Base-by-base conservation (phyloP, 2,797 vertebrate species). In the Coregonus ussuriensis region DNA sequence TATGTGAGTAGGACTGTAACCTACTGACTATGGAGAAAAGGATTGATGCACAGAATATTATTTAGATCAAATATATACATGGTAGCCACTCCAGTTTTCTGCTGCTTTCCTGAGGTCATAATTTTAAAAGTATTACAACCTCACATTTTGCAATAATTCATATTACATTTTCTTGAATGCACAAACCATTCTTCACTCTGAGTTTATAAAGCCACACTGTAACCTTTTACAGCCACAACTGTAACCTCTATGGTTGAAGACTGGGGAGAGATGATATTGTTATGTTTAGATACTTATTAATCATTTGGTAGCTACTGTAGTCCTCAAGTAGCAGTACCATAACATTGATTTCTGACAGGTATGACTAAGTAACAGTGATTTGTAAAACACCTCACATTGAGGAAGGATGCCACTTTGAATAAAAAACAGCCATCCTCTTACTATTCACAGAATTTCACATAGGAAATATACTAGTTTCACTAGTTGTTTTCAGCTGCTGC, bases 1-100 rank as follows among this genome's bases (percentile, higher is more conserved):
- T 79, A 75, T 56, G 94, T 95, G 83, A 93, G 94, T 91, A 41
- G 3, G 5, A 4, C 25, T 41, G 6, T 53, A 6, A 6, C 18
- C 21, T 31, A 15, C 3, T 13, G 14, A 29, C 11, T 67, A 67
- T 4, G 6, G 3, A 33, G 18, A 14, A 16, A 31, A 1, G 0
- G 31, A 35, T 33, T 1, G 18, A 6, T 5, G 21, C 16, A n/a
- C 69, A 67, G 11, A 7, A 35, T 29, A 25, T 63, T 47, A 47
- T 47, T 47, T 47, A 33, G 31, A 33, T 25, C 25, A 25, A 25
- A 25, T 33, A 47, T 11, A 47, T 13, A 47, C 11, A 47, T 47
- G 41, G 9, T 47, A 13, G 41, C 41, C 41, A 47, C 41, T 47
- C 41, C 41, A 47, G 11, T 47, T 47, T 47, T 47, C 9, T 47